Base-by-base conservation (phyloP, 2,113 vertebrate genomes). In the Proteles cristata region DNA sequence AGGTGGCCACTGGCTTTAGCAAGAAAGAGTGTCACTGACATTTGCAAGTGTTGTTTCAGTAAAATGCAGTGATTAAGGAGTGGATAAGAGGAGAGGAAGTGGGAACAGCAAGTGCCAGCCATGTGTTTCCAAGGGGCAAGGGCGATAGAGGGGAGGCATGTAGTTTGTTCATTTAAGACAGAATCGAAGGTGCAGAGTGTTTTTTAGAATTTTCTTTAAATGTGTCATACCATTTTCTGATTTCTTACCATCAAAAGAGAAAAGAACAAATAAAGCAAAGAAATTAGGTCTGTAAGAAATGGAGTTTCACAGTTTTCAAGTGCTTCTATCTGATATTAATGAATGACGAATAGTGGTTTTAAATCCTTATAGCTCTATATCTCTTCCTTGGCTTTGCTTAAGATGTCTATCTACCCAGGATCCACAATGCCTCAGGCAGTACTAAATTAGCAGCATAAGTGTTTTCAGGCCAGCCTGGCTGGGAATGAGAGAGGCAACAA, bases 381-480 rank as follows among this genome's bases (percentile, higher is more conserved):
- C 43, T 89, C 21, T 87, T 86, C 82, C 79, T 97, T 21, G 35
- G 45, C 45, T 96, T 93, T 96, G 81, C 95, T 92, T 95, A 79
- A 88, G 28, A 48, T 91, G 16, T 92, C 73, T 94, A 4, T 95
- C 83, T 96, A 79, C 61, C 48, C 77, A 89, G 82, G 94, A 93
- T 86, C 88, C 50, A 74, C 79, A 95, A 1, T 96, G 96, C 91
- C 89, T 96, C 87, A 43, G 89, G 86, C 86, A 90, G 25, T 92
- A 74, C 50, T 95, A 95, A 97, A 97, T 98, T 92, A 97, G 83
- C 65, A 84, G 71, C 91, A 7, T 80, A 94, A 55, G 68, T 98
- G 2, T 91, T 94, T 92, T 96, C 65, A 90, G 86, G 85, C 69
- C 79, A 89, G 88, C 17, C 68, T 94, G 83, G 35, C 77, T 94